phyloP scores from a whole-genome alignment of 2,797 vertebrate species.

The Cyprinella venusta region DNA sequence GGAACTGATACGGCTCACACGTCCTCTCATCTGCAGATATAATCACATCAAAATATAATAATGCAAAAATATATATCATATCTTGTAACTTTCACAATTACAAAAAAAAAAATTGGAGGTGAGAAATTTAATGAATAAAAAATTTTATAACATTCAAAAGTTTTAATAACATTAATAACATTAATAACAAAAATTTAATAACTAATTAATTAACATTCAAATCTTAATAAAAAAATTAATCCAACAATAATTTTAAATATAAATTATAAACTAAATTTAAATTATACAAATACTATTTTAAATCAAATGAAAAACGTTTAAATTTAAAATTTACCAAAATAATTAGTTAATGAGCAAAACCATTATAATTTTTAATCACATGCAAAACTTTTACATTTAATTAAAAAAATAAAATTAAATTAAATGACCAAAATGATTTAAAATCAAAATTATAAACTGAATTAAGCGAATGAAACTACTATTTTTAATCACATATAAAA shows the following conservation, averaged over 20 bases:
- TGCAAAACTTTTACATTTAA: background rate
- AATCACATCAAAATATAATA: background rate
- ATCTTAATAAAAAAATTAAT: too few relatives aligned
- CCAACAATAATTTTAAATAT: background rate
- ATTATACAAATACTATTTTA: background rate
- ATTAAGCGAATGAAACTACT: background rate
- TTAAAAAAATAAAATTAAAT: background rate
- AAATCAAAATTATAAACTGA: background rate
- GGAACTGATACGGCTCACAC: constrained; percentile 98
- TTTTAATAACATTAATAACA: background rate
- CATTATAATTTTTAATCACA: background rate
- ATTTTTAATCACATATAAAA: background rate
- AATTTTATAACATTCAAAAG: too few relatives aligned
- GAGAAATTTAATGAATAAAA: background rate
- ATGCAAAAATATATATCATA: background rate
- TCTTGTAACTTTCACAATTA: background rate
- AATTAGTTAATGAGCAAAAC: background rate
- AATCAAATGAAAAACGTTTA: background rate
- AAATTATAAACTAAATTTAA: background rate
- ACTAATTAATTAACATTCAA: background rate
- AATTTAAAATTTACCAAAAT: background rate
- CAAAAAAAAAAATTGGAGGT: background rate
- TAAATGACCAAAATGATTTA: background rate
- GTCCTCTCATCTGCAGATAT: constrained; percentile 86
- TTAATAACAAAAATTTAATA: too few relatives aligned